Conservation (phyloP, 2,888 invertebrate genomes). For the Dione vanillae region DNA sequence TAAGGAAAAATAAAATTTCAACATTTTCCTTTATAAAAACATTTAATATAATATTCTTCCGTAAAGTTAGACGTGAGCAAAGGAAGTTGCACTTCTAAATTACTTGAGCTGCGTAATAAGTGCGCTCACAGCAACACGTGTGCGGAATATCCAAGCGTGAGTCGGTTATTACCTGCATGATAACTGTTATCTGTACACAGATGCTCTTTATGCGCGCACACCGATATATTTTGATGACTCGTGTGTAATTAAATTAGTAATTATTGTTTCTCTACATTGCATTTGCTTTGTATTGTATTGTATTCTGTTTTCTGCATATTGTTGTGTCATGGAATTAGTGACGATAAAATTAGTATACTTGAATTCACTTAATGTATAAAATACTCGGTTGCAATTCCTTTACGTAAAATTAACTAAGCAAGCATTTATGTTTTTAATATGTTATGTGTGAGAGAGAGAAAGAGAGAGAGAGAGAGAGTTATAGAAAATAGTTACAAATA, state of each 20-base stretch:
- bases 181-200: constrained; percentile 46
- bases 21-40: constrained; percentile 20
- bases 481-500: too few relatives aligned
- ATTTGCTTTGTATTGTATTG: constrained; percentile 5
- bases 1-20: constrained; percentile 7
- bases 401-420: too few relatives aligned
- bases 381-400: too few relatives aligned
- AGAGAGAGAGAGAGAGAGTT: too few relatives aligned
- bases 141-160: constrained; percentile 52
- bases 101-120: constrained; percentile 55
- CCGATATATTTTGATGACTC: constrained; percentile 36
- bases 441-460: too few relatives aligned
- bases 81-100: constrained; percentile 50
- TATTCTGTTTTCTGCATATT: constrained; percentile 4
- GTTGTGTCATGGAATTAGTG: not conserved
- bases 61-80: constrained; percentile 37
- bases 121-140: constrained; percentile 54
- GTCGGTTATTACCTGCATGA: constrained; percentile 54
- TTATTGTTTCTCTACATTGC: constrained; percentile 16
- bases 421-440: too few relatives aligned
- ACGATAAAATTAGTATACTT: not conserved
- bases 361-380: not conserved
- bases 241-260: constrained; percentile 27
- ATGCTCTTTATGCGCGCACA: constrained; percentile 42
- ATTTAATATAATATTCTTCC: constrained; percentile 29